Evolutionary conservation across 2,113 vertebrate species (phyloP), one percentile per base, ranked within the genome.

Genomic region (Oncorhynchus tshawytscha): DNA sequence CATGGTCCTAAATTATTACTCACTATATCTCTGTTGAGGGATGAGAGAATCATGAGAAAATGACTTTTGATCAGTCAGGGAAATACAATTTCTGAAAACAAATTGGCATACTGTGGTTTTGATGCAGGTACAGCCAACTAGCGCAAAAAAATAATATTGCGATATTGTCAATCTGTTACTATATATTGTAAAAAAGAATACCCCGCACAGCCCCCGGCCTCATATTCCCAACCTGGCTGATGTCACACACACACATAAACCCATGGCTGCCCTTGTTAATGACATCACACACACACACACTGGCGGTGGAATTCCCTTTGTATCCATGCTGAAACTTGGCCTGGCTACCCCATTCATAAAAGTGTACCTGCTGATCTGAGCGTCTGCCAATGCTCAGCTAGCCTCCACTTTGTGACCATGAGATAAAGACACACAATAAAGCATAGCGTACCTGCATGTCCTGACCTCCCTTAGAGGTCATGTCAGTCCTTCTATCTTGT

Each of bases 151-250:
- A 8, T 39, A 39, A 39, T 39, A 39, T 39, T 39, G 34, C 34
- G 7, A 39, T 39, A 39, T 39, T 39, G 34, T 39, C 34, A 39
- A 39, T 39, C 6, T 8, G 34, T 8, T 39, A 39, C 34, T 7
- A 39, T 39, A 8, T 39, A 39, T 39, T 8, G 34, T 7, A 6
- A 8, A 39, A 39, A 7, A 39, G 6, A 39, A 39, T 39, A 39
- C 0, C 34, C 34, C 34, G 34, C 6, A 39, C 34, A 69, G 1
- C 48, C 18, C 69, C 71, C 64, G 25, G 67, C 67, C 54, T 68
- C 45, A 18, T 75, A 5, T 64, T 39, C 80, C 80, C 78, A 80
- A 49, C 74, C 82, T 57, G 70, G 27, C 64, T 72, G 79, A 78
- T 72, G 67, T 34, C 77, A 74, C 25, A 72, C 49, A 64, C 77